Evolutionary conservation across 2,888 invertebrate genomes (phyloP).

Genomic region (Deilephila porcellus): DNA sequence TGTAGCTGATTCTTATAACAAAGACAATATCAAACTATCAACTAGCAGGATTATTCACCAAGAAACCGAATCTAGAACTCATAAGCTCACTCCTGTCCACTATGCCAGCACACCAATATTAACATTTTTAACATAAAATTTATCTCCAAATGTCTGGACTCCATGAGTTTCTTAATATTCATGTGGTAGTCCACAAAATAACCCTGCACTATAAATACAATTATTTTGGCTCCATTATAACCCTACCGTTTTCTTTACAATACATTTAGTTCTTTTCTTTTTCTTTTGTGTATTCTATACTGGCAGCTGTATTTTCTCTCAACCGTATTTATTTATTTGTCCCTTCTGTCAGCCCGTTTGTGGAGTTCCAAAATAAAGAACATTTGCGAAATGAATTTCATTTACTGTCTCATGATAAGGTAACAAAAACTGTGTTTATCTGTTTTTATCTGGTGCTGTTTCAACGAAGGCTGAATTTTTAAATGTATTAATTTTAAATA

Average conservation of each 20-base stretch:
- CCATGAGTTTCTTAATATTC: not conserved
- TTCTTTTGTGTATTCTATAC: constrained; percentile 6
- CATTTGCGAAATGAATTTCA: constrained; percentile 23
- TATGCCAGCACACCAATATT: too few relatives aligned
- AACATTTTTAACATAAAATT: not conserved
- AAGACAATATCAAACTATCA: too few relatives aligned
- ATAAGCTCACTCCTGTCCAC: too few relatives aligned
- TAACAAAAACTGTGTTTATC: constrained; percentile 20
- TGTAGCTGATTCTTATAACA: too few relatives aligned
- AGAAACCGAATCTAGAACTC: too few relatives aligned
- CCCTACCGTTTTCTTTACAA: not conserved
- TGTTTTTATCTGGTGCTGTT: constrained; percentile 22
- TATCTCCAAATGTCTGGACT: not conserved
- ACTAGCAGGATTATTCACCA: too few relatives aligned
- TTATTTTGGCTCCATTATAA: not conserved
- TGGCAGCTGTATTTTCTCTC: constrained; percentile 13
- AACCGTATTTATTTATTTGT: constrained; percentile 20
- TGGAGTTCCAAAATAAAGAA: constrained; percentile 17
- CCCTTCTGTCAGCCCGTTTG: constrained; percentile 14
- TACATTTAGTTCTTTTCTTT: constrained; percentile 11
- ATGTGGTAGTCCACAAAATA: not conserved
- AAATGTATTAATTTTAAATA: constrained; percentile 19
- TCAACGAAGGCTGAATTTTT: constrained; percentile 13
- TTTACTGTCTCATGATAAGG: constrained; percentile 17
- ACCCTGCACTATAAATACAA: not conserved